Conservation (phyloP, 2,888 invertebrate species). For the Andrena minutula region DNA sequence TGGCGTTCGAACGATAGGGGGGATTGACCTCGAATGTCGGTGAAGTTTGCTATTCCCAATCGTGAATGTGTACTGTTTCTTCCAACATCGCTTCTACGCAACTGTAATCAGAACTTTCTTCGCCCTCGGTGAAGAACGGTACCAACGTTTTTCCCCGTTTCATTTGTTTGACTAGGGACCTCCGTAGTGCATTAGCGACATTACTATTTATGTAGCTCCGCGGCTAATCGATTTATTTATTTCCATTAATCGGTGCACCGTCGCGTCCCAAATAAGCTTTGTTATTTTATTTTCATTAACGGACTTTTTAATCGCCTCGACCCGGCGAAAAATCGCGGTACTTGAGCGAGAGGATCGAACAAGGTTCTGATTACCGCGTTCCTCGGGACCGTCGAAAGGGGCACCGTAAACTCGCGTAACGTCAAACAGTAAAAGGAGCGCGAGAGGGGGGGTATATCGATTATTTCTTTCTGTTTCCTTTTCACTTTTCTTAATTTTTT, state of each 20-base stretch:
- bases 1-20: too few species aligned
- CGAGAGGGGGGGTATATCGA: conserved; percentile 17
- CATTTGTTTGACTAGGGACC: neutral
- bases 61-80: conserved; percentile 36
- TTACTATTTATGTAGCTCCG: neutral
- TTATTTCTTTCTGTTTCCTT: conserved; percentile 8
- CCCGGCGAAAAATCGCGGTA: conserved; percentile 23
- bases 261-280: neutral
- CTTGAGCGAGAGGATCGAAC: neutral
- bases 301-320: neutral
- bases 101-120: conserved; percentile 29
- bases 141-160: conserved; percentile 23
- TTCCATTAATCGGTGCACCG: neutral
- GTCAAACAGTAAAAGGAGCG: conserved; percentile 48
- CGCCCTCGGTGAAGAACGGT: neutral
- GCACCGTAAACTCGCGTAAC: conserved; percentile 22
- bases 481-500: conserved; percentile 33
- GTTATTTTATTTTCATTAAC: conserved; percentile 10
- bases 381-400: conserved; percentile 12
- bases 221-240: conserved; percentile 18
- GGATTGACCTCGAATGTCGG: too few species aligned
- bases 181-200: neutral
- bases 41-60: conserved; percentile 11
- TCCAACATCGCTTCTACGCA: conserved; percentile 8
- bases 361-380: conserved; percentile 27